Conservation (phyloP, 2,888 invertebrate species). For the Chloroclysta siterata region DNA sequence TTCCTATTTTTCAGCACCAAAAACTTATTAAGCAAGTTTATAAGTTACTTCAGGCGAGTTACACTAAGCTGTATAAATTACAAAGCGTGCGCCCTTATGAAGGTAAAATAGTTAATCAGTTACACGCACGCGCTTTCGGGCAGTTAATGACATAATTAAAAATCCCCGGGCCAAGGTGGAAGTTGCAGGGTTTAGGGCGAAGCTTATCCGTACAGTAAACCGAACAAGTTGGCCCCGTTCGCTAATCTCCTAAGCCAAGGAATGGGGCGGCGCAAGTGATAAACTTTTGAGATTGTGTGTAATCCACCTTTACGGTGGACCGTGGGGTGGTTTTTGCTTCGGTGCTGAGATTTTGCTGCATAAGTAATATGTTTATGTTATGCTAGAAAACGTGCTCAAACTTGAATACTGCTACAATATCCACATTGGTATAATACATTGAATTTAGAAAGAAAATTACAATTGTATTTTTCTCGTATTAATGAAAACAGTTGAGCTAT, state of each 20-base stretch:
- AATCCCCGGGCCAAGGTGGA: conserved; percentile 67
- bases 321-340: conserved; percentile 12
- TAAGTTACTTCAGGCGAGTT: conserved; percentile 50
- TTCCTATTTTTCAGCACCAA: conserved; percentile 21
- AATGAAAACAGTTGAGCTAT: too few relatives aligned
- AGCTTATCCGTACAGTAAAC: conserved; percentile 74
- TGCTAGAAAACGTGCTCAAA: neutral
- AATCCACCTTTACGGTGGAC: conserved; percentile 16
- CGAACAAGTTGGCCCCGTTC: conserved; percentile 74
- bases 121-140: conserved; percentile 69
- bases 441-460: too few relatives aligned
- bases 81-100: conserved; percentile 62
- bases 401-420: neutral
- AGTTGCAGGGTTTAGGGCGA: conserved; percentile 46
- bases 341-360: conserved; percentile 9
- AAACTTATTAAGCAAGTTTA: conserved; percentile 22
- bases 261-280: conserved; percentile 65
- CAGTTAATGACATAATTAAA: conserved; percentile 78
- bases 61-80: conserved; percentile 67
- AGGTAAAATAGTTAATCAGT: conserved; percentile 74
- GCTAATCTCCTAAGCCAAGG: conserved; percentile 79
- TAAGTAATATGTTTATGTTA: neutral
- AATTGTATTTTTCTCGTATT: too few relatives aligned
- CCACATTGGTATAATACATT: too few relatives aligned
- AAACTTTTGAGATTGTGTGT: conserved; percentile 56